Percentiles rank a stretch among this genome's conserved stretches.
These are phyloP conservation scores for Eurystomus glaucurus DNA, from an alignment of 2,797 vertebrate genomes.

Conservation along the genomic window DNA sequence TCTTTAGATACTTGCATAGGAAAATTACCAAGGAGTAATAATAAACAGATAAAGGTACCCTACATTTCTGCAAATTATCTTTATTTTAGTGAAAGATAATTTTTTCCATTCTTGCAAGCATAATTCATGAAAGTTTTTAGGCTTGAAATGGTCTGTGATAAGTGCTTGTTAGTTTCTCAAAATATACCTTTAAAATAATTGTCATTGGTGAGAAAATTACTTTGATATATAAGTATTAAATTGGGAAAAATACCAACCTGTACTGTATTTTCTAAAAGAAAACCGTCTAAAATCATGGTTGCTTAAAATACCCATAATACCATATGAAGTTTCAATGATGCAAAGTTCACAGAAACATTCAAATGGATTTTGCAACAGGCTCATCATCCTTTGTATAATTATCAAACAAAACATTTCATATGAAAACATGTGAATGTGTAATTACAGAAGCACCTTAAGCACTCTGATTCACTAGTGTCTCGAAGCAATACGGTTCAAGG, in stretches of 20 bases:
- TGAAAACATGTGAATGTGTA: neutral
- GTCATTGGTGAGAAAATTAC: neutral
- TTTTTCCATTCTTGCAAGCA: neutral
- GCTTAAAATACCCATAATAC: neutral
- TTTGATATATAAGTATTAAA: neutral
- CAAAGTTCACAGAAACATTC: neutral
- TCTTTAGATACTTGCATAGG: neutral
- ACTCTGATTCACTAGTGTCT: neutral
- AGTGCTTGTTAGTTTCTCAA: neutral
- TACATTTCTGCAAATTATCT: neutral
- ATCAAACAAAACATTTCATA: neutral
- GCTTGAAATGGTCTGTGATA: neutral
- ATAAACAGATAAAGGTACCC: neutral
- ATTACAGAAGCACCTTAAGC: neutral
- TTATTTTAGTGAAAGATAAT: neutral
- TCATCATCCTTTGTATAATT: neutral
- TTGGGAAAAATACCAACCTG: neutral
- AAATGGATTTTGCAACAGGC: neutral
- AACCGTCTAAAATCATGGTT: neutral
- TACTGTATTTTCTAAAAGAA: neutral
- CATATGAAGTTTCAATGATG: neutral
- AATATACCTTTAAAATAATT: neutral
- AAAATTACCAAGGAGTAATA: neutral
- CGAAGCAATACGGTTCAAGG: neutral
- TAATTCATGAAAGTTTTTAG: neutral